Evolutionary conservation across 92 coral and sea anemone genomes (phyloP).

Genomic region (Siderastrea radians): DNA sequence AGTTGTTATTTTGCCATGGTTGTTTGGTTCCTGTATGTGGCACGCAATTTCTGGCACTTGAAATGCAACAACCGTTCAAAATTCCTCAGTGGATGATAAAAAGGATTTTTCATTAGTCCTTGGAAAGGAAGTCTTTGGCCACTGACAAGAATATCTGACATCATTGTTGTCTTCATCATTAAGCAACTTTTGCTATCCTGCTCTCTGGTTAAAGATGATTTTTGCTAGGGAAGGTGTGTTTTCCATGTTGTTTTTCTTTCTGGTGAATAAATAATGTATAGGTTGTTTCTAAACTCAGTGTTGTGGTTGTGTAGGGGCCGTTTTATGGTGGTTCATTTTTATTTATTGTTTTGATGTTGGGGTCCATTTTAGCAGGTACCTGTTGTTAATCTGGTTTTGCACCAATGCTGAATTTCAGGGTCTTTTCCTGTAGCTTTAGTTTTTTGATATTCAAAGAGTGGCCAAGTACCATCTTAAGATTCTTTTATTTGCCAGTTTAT

Average conservation of each 20-base stretch:
- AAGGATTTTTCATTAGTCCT: background rate
- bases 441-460: background rate
- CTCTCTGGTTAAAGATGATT: conserved; percentile 9
- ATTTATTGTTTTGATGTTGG: conserved; percentile 14
- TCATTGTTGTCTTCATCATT: background rate
- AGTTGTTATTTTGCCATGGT: background rate
- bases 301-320: conserved; percentile 20
- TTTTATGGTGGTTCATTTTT: conserved; percentile 18
- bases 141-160: background rate
- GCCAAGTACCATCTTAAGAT: background rate
- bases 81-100: background rate
- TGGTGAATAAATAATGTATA: conserved; percentile 26
- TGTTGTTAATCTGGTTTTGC: background rate
- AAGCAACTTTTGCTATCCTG: background rate
- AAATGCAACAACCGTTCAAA: conserved; percentile 10
- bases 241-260: conserved; percentile 7
- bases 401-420: background rate
- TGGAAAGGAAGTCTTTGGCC: background rate
- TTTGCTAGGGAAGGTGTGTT: conserved; percentile 41
- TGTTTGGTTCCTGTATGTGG: conserved; percentile 4
- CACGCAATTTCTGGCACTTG: conserved; percentile 5
- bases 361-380: conserved; percentile 28
- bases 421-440: background rate
- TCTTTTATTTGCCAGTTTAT: background rate
- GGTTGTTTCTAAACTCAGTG: conserved; percentile 16